Percentiles rank a stretch among this genome's conserved stretches.
phyloP scores from a whole-genome alignment of 2,888 invertebrate genomes.

The Eristalis arbustorum region DNA sequence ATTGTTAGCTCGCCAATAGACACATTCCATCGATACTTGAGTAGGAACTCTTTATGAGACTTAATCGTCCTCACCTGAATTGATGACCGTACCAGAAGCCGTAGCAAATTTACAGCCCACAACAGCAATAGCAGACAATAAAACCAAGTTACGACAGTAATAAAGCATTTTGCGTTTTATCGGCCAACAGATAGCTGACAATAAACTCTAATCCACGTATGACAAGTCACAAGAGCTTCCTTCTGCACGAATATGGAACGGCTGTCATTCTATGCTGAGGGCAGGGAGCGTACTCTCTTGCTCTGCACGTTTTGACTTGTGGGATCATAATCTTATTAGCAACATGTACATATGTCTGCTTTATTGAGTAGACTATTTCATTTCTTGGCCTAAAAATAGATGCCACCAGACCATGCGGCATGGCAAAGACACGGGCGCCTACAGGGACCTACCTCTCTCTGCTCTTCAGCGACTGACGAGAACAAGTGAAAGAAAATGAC shows the following conservation, averaged over 20 bases:
- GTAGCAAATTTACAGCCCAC: slow-evolving; percentile 54
- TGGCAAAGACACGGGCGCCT: background rate
- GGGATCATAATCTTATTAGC: slow-evolving; percentile 19
- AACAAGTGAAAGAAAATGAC: background rate
- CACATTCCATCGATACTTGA: background rate
- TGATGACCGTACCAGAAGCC: slow-evolving; percentile 23
- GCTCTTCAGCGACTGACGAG: slow-evolving; percentile 6
- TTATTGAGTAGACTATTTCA: slow-evolving; percentile 35
- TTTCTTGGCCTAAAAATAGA: slow-evolving; percentile 55
- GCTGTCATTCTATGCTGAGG: slow-evolving; percentile 57
- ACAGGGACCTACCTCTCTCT: slow-evolving; percentile 58
- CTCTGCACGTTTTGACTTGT: slow-evolving; percentile 20
- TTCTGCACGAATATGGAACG: slow-evolving; percentile 29
- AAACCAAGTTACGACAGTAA: slow-evolving; percentile 48
- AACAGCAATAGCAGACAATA: slow-evolving; percentile 50
- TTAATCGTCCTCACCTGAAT: slow-evolving; percentile 45
- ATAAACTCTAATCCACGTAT: slow-evolving; percentile 44
- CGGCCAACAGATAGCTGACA: slow-evolving; percentile 30
- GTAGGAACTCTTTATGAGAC: background rate
- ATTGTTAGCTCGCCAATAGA: background rate
- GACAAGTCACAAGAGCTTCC: slow-evolving; percentile 27
- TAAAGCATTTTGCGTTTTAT: slow-evolving; percentile 55
- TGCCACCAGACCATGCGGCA: slow-evolving; percentile 4
- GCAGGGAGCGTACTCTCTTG: slow-evolving; percentile 43
- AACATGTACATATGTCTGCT: background rate